Base-by-base conservation (phyloP, 2,888 invertebrate genomes). In the Galeopsomyia nigrocyanea region DNA sequence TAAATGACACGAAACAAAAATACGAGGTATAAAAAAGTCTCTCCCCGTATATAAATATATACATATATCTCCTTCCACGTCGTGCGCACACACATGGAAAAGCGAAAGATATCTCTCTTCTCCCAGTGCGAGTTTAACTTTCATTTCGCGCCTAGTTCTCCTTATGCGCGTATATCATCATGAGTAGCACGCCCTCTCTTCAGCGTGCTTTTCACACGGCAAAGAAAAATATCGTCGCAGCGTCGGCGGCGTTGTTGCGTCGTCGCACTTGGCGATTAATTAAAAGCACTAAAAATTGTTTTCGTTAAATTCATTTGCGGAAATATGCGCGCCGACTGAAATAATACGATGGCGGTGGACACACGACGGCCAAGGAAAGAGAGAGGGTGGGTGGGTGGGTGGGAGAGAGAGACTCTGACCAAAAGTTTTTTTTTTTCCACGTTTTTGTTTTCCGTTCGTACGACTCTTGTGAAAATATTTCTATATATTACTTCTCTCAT, bases 271-370 rank as follows among this genome's bases (percentile, higher is more conserved):
- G 82, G 78, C 82, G 82, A 86, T 85, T 86, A 86, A 86, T 85
- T 85, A 84, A 86, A 86, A 84, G 84, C 39, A 84, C 82, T 82
- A 84, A 85, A 85, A 85, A 84, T 84, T 84, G 85, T 85, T 85
- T 85, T 84, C 84, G 83, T 82, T 82, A 84, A 84, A 86, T 86
- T 86, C 82, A 84, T 85, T 85, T 82, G 81, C 83, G 81, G 84
- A 84, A 85, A 85, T 85, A 85, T 85, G 73, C 69, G 83, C 83
- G 81, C 82, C 79, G 80, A 85, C 85, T 85, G 86, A 84, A 86
- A 86, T 86, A 86, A 86, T 86, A 86, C 84, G 82, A 83, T 82
- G 82, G 26, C 26, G 5, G n/a, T 80, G 81, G 13, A 39, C 39
- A 26, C 26, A 26, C 26, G 26, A 26, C 26, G 26, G 39, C 73